Percentiles rank a stretch among this genome's conserved stretches.
These are phyloP conservation scores for Loxodonta africana DNA, from an alignment of 2,113 vertebrate species.

Conservation along the genomic window DNA sequence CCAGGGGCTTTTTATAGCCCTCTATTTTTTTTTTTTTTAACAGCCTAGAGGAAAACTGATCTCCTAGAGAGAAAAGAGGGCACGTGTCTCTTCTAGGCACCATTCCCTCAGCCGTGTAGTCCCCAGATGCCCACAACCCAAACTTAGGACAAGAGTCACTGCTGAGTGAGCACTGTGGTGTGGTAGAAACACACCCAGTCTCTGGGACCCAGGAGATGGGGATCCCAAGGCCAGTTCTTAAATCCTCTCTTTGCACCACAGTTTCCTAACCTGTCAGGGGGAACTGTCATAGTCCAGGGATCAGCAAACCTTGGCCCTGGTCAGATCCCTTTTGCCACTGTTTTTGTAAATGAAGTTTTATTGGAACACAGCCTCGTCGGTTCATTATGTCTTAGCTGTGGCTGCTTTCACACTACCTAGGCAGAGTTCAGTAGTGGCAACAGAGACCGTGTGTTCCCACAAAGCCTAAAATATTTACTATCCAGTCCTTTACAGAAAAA, in stretches of 20 bases:
- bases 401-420: neutral
- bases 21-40: neutral
- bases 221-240: neutral
- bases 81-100: neutral
- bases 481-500: neutral
- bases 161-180: neutral
- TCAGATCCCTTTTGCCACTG: neutral
- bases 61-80: slow-evolving; percentile 32
- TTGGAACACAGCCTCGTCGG: neutral
- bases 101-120: neutral
- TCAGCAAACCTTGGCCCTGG: neutral
- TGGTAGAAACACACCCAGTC: fast-evolving
- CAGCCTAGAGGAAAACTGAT: slow-evolving; percentile 55
- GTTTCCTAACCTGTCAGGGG: neutral
- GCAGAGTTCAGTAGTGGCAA: neutral
- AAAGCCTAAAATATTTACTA: neutral
- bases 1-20: slow-evolving; percentile 79
- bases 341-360: slow-evolving; percentile 14
- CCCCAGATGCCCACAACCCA: neutral
- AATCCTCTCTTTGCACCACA: neutral
- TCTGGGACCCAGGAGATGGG: fast-evolving
- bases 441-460: neutral
- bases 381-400: neutral
- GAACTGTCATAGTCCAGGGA: neutral
- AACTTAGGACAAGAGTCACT: neutral